Evolutionary conservation across 2,888 invertebrate genomes (phyloP).

Genomic region (Cactoblastis cactorum): DNA sequence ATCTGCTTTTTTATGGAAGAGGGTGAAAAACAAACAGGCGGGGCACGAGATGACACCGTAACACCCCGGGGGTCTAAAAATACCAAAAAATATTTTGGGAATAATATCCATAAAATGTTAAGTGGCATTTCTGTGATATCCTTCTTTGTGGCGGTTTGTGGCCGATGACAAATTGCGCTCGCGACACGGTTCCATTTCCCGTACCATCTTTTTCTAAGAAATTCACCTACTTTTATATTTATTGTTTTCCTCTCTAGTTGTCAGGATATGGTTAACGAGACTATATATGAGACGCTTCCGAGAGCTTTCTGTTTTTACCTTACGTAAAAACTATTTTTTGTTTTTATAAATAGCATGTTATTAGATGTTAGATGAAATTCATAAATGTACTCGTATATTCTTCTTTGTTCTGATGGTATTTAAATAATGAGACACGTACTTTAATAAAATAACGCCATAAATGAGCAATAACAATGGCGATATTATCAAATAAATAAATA

Average conservation of each 20-base stretch:
- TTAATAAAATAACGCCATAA: too few relatives aligned
- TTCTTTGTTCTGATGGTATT: not conserved
- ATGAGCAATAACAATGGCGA: too few relatives aligned
- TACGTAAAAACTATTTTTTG: not conserved
- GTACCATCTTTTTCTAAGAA: conserved; percentile 19
- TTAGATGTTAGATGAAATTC: not conserved
- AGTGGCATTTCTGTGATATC: not conserved
- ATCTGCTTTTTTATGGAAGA: too few relatives aligned
- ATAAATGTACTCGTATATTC: not conserved
- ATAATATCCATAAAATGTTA: not conserved
- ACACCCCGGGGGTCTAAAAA: too few relatives aligned
- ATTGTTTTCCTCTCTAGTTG: conserved; percentile 15
- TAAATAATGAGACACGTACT: too few relatives aligned
- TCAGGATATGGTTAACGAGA: conserved; percentile 8
- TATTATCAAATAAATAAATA: too few relatives aligned
- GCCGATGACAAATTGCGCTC: conserved; percentile 22
- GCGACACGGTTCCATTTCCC: conserved; percentile 15
- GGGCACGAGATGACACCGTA: too few relatives aligned
- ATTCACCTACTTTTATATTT: conserved; percentile 15
- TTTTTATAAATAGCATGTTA: not conserved
- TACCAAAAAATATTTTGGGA: too few relatives aligned
- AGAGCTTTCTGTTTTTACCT: not conserved
- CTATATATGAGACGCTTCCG: not conserved
- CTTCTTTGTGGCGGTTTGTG: not conserved
- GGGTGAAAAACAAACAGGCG: too few relatives aligned